Conservation (phyloP, 2,113 vertebrate genomes). For the Tragulus kanchil region DNA sequence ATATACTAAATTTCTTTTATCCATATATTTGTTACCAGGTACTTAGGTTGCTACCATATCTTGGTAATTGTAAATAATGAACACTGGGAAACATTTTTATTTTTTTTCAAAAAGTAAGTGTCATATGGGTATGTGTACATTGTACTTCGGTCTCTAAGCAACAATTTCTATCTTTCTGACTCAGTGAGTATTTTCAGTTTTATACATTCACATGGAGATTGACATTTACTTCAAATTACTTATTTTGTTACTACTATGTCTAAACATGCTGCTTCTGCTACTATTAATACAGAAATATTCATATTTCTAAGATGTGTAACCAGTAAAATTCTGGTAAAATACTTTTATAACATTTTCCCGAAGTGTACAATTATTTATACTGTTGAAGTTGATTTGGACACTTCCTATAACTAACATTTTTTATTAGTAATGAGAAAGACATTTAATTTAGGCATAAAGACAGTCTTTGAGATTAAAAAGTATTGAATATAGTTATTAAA, state of each 20-base stretch:
- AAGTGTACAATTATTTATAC: background rate
- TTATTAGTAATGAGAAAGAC: background rate
- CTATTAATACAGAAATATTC: background rate
- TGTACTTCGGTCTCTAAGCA: too few relatives aligned
- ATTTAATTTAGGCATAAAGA: background rate
- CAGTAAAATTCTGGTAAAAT: background rate
- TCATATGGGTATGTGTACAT: too few relatives aligned
- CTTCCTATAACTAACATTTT: background rate
- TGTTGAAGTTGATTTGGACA: background rate
- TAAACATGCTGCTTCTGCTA: background rate
- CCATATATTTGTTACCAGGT: too few relatives aligned
- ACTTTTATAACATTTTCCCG: background rate
- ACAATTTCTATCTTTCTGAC: background rate
- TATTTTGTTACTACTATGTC: background rate
- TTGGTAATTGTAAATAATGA: too few relatives aligned
- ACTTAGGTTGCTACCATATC: too few relatives aligned
- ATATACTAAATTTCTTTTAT: too few relatives aligned
- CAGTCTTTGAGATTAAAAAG: constrained; percentile 54
- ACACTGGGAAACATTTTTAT: too few relatives aligned
- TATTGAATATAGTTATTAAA: background rate
- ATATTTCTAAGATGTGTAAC: background rate
- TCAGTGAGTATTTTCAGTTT: background rate
- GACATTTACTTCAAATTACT: background rate
- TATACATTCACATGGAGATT: background rate
- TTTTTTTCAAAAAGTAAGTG: too few relatives aligned